A percentile compares a stretch with the other conserved stretches of the same genome.
phyloP scores from a whole-genome alignment of 1,140 invertebrate genomes.

The Radopholus similis region DNA sequence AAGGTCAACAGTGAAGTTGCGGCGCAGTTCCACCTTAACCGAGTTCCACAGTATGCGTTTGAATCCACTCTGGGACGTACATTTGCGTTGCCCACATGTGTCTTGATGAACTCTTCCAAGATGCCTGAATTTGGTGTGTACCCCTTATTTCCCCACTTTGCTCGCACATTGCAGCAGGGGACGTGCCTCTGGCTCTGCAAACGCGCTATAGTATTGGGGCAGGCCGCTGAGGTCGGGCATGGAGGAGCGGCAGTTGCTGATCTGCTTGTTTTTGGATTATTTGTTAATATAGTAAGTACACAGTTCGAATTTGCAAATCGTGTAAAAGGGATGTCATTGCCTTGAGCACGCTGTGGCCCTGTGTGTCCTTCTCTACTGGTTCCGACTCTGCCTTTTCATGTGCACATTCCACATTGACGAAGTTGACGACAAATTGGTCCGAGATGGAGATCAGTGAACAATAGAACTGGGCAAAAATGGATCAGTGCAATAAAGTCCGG shows the following conservation, averaged over 20 bases:
- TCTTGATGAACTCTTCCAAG: constrained; percentile 31
- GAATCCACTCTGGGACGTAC: constrained; percentile 26
- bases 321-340: not conserved
- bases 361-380: constrained; percentile 2
- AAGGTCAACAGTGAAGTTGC: constrained; percentile 41
- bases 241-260: constrained; percentile 14
- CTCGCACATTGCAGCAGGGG: constrained; percentile 36
- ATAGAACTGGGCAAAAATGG: not conserved
- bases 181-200: constrained; percentile 35
- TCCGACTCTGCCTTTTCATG: constrained; percentile 18
- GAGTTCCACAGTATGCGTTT: not conserved
- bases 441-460: constrained; percentile 21
- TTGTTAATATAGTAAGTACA: not conserved
- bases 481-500: constrained; percentile 18
- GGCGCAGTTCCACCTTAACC: constrained; percentile 19
- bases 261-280: constrained; percentile 17
- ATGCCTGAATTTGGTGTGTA: constrained; percentile 1
- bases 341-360: constrained; percentile 21
- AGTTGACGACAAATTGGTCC: constrained; percentile 23
- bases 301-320: not conserved
- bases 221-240: constrained; percentile 34
- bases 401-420: constrained; percentile 32
- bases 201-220: constrained; percentile 47
- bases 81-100: constrained; percentile 35
- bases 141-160: not conserved